Conservation (phyloP, 1,140 invertebrate genomes). For the Caenorhabditis latens region DNA sequence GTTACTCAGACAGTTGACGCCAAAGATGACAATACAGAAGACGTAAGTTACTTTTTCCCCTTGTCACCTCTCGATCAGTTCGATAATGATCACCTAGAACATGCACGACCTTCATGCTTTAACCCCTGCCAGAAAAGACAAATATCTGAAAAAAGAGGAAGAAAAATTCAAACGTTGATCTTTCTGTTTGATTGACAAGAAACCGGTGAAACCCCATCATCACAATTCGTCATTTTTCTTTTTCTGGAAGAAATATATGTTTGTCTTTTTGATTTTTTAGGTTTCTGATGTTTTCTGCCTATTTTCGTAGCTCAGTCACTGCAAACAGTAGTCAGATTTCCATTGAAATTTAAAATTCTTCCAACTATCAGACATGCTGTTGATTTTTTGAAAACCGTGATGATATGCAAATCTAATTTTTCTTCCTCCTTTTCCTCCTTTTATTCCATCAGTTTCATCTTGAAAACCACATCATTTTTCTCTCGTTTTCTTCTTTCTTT, state of each 20-base stretch:
- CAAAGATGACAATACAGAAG: conserved; percentile 20
- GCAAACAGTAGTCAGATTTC: too few species aligned
- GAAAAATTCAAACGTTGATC: neutral
- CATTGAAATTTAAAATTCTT: too few species aligned
- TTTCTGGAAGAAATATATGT: neutral
- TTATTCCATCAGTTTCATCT: neutral
- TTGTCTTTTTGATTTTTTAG: neutral
- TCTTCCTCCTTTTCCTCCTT: neutral
- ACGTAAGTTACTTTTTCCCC: conserved; percentile 6
- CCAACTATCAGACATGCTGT: neutral
- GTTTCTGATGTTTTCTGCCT: neutral
- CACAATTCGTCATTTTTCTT: conserved; percentile 12
- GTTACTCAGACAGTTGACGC: neutral
- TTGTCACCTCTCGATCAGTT: too few species aligned
- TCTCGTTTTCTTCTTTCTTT: neutral
- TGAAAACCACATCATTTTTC: neutral
- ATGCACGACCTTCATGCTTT: neutral
- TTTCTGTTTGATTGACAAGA: neutral
- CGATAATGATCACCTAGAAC: too few species aligned
- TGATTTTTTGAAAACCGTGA: neutral
- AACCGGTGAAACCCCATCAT: neutral
- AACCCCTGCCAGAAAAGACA: neutral
- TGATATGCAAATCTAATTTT: conserved; percentile 2
- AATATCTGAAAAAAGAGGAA: neutral
- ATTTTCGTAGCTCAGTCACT: neutral